These are phyloP conservation scores for Drosophila asahinai DNA, from an alignment of 1,140 invertebrate species.

Conservation along the genomic window DNA sequence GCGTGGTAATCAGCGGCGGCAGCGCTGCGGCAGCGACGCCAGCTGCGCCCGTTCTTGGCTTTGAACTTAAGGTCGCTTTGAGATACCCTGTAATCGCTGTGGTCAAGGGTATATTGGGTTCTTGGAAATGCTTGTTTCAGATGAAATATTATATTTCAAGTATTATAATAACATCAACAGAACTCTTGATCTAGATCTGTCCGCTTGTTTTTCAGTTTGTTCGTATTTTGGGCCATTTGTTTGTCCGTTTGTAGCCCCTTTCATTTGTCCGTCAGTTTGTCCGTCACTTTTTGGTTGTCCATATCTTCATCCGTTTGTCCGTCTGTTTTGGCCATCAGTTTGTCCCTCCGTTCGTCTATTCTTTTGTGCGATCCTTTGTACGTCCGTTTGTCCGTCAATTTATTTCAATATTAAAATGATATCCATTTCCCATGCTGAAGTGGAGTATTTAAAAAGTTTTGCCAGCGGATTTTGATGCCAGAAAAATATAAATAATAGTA, in stretches of 20 bases:
- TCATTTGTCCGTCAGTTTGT: too few relatives aligned
- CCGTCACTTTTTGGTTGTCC: too few relatives aligned
- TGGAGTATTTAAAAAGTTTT: too few relatives aligned
- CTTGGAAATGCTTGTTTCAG: neutral
- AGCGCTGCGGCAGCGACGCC: conserved; percentile 21
- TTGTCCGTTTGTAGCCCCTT: too few relatives aligned
- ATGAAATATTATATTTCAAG: neutral
- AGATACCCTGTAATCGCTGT: neutral
- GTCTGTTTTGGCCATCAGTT: neutral
- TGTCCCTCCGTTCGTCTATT: neutral
- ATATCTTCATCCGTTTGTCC: neutral
- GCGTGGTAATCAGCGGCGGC: conserved; percentile 68
- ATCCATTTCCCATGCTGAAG: too few relatives aligned
- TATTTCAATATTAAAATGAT: too few relatives aligned
- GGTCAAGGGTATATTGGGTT: neutral
- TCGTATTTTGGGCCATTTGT: too few relatives aligned
- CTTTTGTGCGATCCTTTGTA: too few relatives aligned
- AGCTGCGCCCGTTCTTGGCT: conserved; percentile 63
- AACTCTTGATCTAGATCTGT: too few relatives aligned
- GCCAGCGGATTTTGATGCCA: too few relatives aligned
- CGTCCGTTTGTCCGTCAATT: neutral
- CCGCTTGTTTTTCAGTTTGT: neutral
- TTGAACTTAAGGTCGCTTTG: conserved; percentile 74
- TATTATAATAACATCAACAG: too few relatives aligned
- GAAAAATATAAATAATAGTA: too few relatives aligned